phyloP scores from a whole-genome alignment of 2,113 vertebrate species.

The Cyprinus carpio region DNA sequence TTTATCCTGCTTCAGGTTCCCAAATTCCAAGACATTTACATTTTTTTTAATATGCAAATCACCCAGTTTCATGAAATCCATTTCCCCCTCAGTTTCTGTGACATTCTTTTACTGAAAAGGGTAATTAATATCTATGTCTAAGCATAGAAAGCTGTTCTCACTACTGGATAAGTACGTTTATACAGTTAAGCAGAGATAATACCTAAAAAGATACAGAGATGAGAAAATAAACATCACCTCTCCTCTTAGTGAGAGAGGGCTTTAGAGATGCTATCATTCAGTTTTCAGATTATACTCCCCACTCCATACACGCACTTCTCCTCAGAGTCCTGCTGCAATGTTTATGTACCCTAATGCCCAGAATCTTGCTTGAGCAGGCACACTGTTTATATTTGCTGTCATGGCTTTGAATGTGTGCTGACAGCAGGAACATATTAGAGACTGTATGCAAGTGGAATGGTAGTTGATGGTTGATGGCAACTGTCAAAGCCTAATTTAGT shows the following conservation, averaged over 20 bases:
- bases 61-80: background rate
- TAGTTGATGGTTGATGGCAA: background rate
- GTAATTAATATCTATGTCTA: background rate
- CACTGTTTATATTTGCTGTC: conserved; percentile 74
- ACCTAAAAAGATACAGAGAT: conserved; percentile 38
- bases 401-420: conserved; percentile 61
- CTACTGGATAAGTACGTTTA: background rate
- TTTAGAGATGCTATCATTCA: conserved; percentile 70
- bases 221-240: conserved; percentile 65
- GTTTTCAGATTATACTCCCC: conserved; percentile 63
- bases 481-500: background rate
- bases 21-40: background rate
- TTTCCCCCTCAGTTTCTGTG: background rate
- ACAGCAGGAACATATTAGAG: conserved; percentile 22
- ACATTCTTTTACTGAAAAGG: background rate
- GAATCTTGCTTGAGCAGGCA: conserved; percentile 69
- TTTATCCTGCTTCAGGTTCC: conserved; percentile 21
- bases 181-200: conserved; percentile 12
- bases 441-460: background rate
- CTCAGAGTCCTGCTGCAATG: conserved; percentile 70
- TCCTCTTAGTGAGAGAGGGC: conserved; percentile 57
- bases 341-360: conserved; percentile 71
- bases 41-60: background rate
- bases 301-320: conserved; percentile 41
- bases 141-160: background rate